phyloP scores from a whole-genome alignment of 2,113 vertebrate species.

The Cettia cetti region DNA sequence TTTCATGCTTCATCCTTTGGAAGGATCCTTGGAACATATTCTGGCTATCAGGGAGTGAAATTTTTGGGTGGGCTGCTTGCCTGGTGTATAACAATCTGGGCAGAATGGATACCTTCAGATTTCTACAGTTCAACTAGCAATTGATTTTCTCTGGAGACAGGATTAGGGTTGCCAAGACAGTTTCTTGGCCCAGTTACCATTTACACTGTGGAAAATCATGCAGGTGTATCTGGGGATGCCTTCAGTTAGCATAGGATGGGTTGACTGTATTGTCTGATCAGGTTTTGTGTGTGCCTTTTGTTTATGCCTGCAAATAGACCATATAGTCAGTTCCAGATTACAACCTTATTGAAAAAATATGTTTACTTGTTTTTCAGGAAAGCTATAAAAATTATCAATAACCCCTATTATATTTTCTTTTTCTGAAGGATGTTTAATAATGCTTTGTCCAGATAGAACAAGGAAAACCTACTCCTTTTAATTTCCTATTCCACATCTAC shows the following conservation, averaged over 20 bases:
- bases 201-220: neutral
- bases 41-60: neutral
- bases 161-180: neutral
- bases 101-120: neutral
- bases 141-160: neutral
- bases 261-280: neutral
- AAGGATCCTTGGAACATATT: neutral
- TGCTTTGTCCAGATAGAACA: neutral
- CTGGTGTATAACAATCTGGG: constrained; percentile 3
- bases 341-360: neutral
- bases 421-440: neutral
- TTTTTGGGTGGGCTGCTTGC: constrained; percentile 1
- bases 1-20: neutral
- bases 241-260: neutral
- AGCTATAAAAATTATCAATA: neutral
- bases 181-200: constrained; percentile 11
- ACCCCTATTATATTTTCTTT: neutral
- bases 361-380: neutral
- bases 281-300: neutral
- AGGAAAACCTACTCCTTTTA: neutral
- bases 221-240: neutral
- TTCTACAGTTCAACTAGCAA: constrained; percentile 12
- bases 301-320: neutral
- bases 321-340: neutral
- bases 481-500: neutral